Conservation (phyloP, 1,140 invertebrate genomes). For the Pissodes strobi region DNA sequence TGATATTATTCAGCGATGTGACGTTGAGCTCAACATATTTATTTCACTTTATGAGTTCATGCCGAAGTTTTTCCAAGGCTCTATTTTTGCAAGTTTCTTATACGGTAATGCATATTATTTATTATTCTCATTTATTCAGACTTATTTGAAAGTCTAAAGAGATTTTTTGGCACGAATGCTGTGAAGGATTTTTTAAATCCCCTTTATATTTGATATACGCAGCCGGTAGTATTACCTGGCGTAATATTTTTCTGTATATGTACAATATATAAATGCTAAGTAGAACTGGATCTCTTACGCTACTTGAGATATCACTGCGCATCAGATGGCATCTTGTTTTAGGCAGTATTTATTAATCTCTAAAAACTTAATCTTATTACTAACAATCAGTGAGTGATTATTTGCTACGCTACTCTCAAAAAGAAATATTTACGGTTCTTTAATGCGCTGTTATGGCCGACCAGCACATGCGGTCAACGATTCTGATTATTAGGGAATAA, state of each 20-base stretch:
- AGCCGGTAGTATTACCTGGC: background rate
- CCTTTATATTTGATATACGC: background rate
- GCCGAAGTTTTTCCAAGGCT: conserved; percentile 10
- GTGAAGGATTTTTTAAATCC: conserved; percentile 11
- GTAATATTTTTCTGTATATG: background rate
- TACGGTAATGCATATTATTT: conserved; percentile 25
- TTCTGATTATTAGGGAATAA: no score
- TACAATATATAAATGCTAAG: background rate
- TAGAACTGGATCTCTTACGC: no score
- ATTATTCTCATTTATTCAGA: conserved; percentile 20
- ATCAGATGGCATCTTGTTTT: no score
- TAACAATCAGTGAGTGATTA: no score
- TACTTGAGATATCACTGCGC: no score
- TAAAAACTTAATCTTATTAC: no score
- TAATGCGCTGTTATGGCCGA: no score
- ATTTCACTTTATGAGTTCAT: conserved; percentile 26
- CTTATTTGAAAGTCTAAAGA: conserved; percentile 14
- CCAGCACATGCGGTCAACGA: no score
- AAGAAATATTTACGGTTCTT: no score
- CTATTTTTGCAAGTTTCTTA: conserved; percentile 23
- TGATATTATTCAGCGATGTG: conserved; percentile 18
- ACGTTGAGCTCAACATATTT: conserved; percentile 26
- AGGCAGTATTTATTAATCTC: no score
- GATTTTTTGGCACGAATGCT: conserved; percentile 1
- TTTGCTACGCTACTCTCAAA: no score